Base-by-base conservation (phyloP, 1,140 invertebrate genomes). In the Drosophila bocki region DNA sequence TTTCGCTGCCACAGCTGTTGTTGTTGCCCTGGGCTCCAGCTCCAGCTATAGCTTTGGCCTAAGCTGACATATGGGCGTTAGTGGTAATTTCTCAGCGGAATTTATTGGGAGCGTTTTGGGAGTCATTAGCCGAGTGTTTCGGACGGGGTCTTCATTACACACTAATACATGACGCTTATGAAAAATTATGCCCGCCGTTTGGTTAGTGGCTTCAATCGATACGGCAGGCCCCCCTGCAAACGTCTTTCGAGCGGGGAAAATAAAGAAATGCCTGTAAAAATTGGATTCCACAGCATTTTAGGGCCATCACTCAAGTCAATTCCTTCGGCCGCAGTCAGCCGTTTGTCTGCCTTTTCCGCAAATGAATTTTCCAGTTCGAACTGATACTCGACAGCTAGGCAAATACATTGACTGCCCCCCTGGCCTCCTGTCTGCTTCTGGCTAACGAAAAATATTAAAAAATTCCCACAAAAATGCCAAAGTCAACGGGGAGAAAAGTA, bases 11-110 rank as follows among this genome's bases (percentile, higher is more conserved):
- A 56, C 83, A 86, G 78, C 69, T 86, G 83, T 87, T 87, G 82
- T 57, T 58, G 22, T 59, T 26, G 35, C 56, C 56, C 8, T 8
- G 53, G 22, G 51, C 51, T 37, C 33, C 32, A 37, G 51, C 29
- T 51, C 48, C 48, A 51, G 15, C 29, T 51, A 26, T 29, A 51
- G 15, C 80, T 84, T 78, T 88, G 50, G 41, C 63, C 74, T 90
- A 90, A 88, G 85, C 85, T 88, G 85, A 88, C 85, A 90, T 88
- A 84, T 88, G 85, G 81, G 85, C 75, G 85, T 90, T 82, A 85
- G 85, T 90, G 78, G 81, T 85, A 84, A 88, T 88, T 63, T 88
- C 81, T 88, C 82, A 88, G 75, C 41, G 41, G 70, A 79, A 72
- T 90, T 88, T 85, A 88, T 85, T 90, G 80, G 65, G 47, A 85